Conservation (phyloP, 2,113 vertebrate genomes). For the Aplodontia rufa region DNA sequence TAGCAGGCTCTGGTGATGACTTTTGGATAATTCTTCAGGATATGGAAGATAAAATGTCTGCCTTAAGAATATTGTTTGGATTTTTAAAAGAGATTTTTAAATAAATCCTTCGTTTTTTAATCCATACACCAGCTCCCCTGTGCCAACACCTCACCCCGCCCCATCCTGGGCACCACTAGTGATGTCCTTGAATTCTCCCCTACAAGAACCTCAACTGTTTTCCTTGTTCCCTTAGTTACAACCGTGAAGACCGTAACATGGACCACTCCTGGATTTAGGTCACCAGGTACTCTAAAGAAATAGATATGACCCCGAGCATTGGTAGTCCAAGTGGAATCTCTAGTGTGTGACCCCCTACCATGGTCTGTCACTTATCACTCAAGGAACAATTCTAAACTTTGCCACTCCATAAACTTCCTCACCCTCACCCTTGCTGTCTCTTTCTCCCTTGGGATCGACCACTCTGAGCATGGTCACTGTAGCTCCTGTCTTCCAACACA, state of each 20-base stretch:
- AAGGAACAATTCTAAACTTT: not conserved
- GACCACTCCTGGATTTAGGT: not conserved
- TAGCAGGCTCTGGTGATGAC: not conserved
- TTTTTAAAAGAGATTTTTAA: not conserved
- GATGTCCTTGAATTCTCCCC: not conserved
- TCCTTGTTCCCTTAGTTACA: not conserved
- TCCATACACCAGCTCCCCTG: not conserved
- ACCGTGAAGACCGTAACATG: fast-evolving
- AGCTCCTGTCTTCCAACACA: not conserved
- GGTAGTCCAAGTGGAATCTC: not conserved
- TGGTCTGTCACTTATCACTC: not conserved
- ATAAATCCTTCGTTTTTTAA: not conserved
- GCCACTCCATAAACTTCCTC: not conserved
- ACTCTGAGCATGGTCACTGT: not conserved
- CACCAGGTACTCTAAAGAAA: not conserved
- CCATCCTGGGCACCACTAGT: fast-evolving
- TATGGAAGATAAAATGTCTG: not conserved
- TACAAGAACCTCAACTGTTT: not conserved
- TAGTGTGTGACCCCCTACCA: not conserved
- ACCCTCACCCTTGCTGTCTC: not conserved
- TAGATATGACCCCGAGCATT: not conserved
- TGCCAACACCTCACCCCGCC: not conserved
- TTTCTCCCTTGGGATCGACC: not conserved
- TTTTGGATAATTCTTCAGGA: not conserved
- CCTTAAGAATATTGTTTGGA: not conserved